Evolutionary conservation across 2,888 invertebrate species (phyloP).

Genomic region (Dyspetes luteomarginatus): DNA sequence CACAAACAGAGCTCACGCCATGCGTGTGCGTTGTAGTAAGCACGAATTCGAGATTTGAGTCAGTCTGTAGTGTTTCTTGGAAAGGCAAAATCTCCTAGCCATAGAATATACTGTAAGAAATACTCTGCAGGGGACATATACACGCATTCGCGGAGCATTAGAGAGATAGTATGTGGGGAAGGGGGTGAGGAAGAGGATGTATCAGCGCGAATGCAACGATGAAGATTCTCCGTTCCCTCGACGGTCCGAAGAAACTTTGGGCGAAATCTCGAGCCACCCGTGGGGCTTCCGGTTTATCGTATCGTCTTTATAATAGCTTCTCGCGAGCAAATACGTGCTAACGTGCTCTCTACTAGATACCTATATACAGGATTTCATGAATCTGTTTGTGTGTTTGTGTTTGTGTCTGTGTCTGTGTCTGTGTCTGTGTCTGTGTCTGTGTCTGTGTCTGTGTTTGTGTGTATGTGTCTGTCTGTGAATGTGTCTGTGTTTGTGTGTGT

Average conservation of each 20-base stretch:
- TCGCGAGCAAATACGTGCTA: conserved; percentile 53
- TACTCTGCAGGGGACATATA: conserved; percentile 17
- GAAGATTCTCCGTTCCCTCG: conserved; percentile 21
- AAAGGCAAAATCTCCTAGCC: conserved; percentile 3
- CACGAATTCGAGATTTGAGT: conserved; percentile 38
- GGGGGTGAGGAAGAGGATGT: not conserved
- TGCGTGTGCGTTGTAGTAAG: conserved; percentile 14
- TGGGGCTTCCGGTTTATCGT: conserved; percentile 61
- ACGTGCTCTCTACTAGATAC: conserved; percentile 4
- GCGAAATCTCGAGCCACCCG: conserved; percentile 35
- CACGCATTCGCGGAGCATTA: not conserved
- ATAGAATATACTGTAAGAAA: conserved; percentile 45
- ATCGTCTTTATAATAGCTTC: conserved; percentile 62
- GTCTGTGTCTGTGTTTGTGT: not conserved
- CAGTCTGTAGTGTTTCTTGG: conserved; percentile 36
- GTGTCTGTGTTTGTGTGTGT: not conserved
- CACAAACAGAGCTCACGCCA: not conserved
- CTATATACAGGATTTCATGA: not conserved
- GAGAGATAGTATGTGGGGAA: not conserved
- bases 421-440: too few species aligned
- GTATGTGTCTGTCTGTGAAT: not conserved
- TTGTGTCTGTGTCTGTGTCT: too few species aligned
- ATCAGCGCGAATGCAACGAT: not conserved
- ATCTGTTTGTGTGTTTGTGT: too few species aligned
- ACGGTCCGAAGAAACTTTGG: conserved; percentile 62